These are phyloP conservation scores for Gymnoscopelus microlampas DNA, from an alignment of 2,797 vertebrate genomes.

Conservation along the genomic window DNA sequence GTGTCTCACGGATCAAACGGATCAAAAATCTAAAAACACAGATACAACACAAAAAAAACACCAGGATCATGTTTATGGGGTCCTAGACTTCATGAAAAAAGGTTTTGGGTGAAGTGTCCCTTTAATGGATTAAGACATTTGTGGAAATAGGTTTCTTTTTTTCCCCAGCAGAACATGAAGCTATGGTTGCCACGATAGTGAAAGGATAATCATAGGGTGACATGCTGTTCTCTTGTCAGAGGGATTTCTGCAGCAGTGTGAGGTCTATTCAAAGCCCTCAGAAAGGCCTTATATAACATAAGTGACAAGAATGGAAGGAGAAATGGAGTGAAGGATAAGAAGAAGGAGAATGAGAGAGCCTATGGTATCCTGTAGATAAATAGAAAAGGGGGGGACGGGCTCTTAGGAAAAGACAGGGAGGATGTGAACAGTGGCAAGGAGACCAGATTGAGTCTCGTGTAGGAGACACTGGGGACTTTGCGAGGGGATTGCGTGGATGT, in stretches of 20 bases:
- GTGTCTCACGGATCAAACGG: too few relatives aligned
- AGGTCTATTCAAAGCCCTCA: constrained; percentile 30
- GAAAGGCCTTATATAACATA: constrained; percentile 13
- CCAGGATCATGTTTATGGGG: too few relatives aligned
- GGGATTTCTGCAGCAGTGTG: constrained; percentile 38
- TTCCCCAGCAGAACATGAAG: constrained; percentile 10
- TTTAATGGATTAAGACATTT: too few relatives aligned
- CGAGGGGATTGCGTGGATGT: not conserved
- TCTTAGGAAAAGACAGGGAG: constrained; percentile 2
- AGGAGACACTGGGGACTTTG: not conserved
- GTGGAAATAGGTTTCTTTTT: constrained; percentile 50
- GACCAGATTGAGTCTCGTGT: not conserved
- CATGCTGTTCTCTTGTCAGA: constrained; percentile 40
- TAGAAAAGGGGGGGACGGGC: not conserved
- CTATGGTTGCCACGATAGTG: constrained; percentile 43
- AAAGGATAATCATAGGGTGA: constrained; percentile 60
- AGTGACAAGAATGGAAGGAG: constrained; percentile 15
- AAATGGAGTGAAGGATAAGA: not conserved
- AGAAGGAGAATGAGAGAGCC: constrained; percentile 14
- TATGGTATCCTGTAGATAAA: not conserved
- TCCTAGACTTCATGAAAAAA: too few relatives aligned
- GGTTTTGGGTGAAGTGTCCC: too few relatives aligned
- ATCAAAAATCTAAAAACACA: too few relatives aligned
- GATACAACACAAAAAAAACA: too few relatives aligned
- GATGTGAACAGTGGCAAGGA: too few relatives aligned